These are phyloP conservation scores for Lepisosteus oculatus DNA, from an alignment of 2,113 vertebrate genomes.

Conservation along the genomic window DNA sequence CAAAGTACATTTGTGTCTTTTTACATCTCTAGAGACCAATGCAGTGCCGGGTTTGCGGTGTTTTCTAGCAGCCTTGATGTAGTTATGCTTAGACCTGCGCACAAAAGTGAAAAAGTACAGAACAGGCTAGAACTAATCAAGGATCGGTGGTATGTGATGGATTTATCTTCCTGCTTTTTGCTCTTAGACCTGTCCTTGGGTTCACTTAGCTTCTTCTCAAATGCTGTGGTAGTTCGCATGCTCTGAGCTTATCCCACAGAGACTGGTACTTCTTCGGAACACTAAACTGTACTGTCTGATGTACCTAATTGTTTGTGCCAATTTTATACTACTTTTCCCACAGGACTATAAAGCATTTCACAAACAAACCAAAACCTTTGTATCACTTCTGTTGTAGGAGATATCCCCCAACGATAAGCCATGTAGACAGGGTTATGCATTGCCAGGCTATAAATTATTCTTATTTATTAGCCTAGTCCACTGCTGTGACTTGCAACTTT, in stretches of 20 bases:
- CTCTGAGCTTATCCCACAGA: slow-evolving; percentile 6
- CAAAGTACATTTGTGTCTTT: too few relatives aligned
- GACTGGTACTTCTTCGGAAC: not conserved
- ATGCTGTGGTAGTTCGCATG: not conserved
- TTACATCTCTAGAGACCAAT: too few relatives aligned
- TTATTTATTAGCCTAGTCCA: slow-evolving; percentile 34
- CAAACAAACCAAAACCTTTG: slow-evolving; percentile 38
- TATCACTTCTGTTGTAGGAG: slow-evolving; percentile 26
- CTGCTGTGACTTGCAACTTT: slow-evolving; percentile 31
- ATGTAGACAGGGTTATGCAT: slow-evolving; percentile 31
- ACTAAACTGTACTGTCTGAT: slow-evolving; percentile 1
- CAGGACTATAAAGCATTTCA: slow-evolving; percentile 26
- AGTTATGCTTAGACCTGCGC: too few relatives aligned
- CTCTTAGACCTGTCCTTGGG: too few relatives aligned
- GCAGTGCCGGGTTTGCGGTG: too few relatives aligned
- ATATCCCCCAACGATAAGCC: slow-evolving; percentile 28
- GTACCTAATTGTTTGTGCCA: slow-evolving; percentile 4
- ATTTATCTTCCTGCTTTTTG: too few relatives aligned
- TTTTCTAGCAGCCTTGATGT: too few relatives aligned
- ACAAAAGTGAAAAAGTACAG: too few relatives aligned
- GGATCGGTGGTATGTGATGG: too few relatives aligned
- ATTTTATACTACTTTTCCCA: slow-evolving; percentile 9
- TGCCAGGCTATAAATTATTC: slow-evolving; percentile 33
- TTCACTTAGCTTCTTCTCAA: too few relatives aligned
- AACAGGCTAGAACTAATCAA: too few relatives aligned